Base-by-base conservation (phyloP, 2,797 vertebrate species). In the Gephyroberyx darwinii region DNA sequence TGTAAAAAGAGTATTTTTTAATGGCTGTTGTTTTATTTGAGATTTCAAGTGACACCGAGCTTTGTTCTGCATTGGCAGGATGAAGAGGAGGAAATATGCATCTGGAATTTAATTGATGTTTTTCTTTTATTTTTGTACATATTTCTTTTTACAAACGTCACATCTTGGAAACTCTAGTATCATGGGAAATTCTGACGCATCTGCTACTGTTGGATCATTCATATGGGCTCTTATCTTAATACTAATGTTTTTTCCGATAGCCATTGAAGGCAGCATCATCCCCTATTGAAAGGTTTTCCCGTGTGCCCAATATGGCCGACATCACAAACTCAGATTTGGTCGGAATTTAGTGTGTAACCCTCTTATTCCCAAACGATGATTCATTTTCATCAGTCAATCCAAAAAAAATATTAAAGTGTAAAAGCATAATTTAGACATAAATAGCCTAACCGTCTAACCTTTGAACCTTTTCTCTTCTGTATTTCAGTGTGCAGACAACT, bases 271-370 rank as follows among this genome's bases (percentile, higher is more conserved):
- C 33, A 19, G 1, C 90, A 65, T 60, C 41, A 20, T 53, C 56
- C 77, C 68, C 75, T 51, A 72, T 82, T 86, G 79, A 90, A 86
- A 68, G 81, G 74, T 68, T 88, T 82, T 81, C 90, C 88, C 75
- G 75, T 75, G 83, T 59, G 78, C 8, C 83, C 86, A 92, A 90
- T 81, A 93, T 91, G 90, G 89, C 92, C 84, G 89, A 84, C 86
- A 65, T 67, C 53, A 17, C 7, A 45, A 64, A 12, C 56, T 65
- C 54, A 50, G 37, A 75, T 43, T 69, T 60, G 47, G 48, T 67
- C 56, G n/a, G 69, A 47, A 56, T 16, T 30, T 55, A 41, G 22
- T 47, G 39, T 55, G 35, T 45, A 45, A 37, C 22, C 37, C 5
- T 3, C 6, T 41, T 16, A 45, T 14, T 16, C 5, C 22, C 37